Percentiles rank a stretch among this genome's conserved stretches.
Evolutionary conservation across 1,140 invertebrate genomes (phyloP).

Genomic region (Bombus picipes): DNA sequence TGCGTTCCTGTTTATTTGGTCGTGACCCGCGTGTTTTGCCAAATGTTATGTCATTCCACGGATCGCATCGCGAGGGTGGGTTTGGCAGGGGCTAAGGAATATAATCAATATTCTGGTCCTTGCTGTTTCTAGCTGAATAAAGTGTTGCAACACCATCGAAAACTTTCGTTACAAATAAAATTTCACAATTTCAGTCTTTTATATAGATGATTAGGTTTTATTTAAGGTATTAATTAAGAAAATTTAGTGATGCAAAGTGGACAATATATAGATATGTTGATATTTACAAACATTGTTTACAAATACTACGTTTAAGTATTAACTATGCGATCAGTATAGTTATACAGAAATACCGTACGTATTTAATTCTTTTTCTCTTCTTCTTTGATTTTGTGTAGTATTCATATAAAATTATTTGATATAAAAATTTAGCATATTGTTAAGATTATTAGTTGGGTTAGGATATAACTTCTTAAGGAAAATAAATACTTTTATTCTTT

Average conservation of each 20-base stretch:
- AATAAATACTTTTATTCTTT: background rate
- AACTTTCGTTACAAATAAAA: background rate
- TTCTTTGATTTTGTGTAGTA: background rate
- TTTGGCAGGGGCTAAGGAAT: background rate
- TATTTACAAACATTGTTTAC: background rate
- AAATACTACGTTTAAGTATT: background rate
- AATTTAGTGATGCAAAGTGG: background rate
- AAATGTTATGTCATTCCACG: conserved; percentile 32
- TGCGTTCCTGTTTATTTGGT: conserved; percentile 7
- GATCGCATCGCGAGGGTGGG: background rate
- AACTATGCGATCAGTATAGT: background rate
- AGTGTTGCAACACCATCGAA: background rate
- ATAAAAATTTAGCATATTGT: background rate
- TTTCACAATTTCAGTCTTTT: background rate
- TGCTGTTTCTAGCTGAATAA: background rate
- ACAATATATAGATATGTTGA: background rate
- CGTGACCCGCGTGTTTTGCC: conserved; percentile 24
- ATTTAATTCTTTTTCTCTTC: background rate
- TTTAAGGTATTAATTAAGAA: background rate
- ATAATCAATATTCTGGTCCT: conserved; percentile 18
- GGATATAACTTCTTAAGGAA: background rate
- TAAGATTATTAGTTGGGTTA: background rate
- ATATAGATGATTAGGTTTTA: background rate
- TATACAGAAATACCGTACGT: no score
- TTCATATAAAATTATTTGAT: background rate